Evolutionary conservation across 2,113 vertebrate genomes (phyloP), one percentile per base, ranked within the genome.

Genomic region (Capra hircus): DNA sequence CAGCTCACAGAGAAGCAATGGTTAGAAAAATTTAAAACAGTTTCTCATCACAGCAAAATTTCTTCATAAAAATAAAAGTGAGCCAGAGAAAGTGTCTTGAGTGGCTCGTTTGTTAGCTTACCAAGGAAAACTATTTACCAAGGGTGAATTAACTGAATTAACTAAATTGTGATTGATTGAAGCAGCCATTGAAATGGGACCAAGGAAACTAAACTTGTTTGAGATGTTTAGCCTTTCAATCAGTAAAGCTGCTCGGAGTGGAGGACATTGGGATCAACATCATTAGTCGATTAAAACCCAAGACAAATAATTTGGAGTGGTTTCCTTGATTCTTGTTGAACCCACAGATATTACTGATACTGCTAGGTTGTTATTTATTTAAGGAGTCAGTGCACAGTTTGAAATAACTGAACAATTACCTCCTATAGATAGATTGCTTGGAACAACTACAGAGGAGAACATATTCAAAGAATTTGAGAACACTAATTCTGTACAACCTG

Each of bases 401-500:
- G 53, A 92, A 96, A 55, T 57, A 7, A 86, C 80, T 84, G 86
- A 77, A 74, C 21, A 74, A 82, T 33, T 89, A 36, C 23, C 9
- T 25, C 59, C 28, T 86, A 19, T 89, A 91, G 57, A 40, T 87
- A 87, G 55, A 43, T 59, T 90, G 27, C 21, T 55, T 64, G 74
- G 36, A 81, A 27, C 9, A 59, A 45, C 43, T 86, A 50, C 36
- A 94, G 55, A 50, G 86, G 43, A 83, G 43, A 97, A 87, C 94
- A 90, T 59, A 80, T 93, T 95, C 84, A 94, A 94, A 78, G n/a
- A 67, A 77, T 92, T 64, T 82, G 40, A 60, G 27, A 86, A 84
- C 88, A 84, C 13, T 13, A 84, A 88, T 95, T 91, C 27, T 57
- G 28, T 89, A 67, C 36, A 91, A 82, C 25, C 17, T 82, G 45